Conservation (phyloP, 2,113 vertebrate genomes). For the Xenopus tropicalis region UCB_Xtro_10.0 CM004447.2:150041501-150042000, state of each 20-base stretch:
- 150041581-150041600: conserved; percentile 11
- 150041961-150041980: too few relatives aligned
- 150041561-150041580: conserved; percentile 11
- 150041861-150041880: neutral
- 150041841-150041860: neutral
- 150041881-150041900: neutral
- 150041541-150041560: neutral
- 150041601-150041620: conserved; percentile 24
- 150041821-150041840: conserved; percentile 9
- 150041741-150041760: conserved; percentile 29
- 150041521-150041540: too few relatives aligned
- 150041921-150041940: neutral
- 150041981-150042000: too few relatives aligned
- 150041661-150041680: conserved; percentile 26
- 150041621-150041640: conserved; percentile 21
- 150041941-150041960: neutral
- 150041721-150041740: conserved; percentile 22
- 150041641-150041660: conserved; percentile 32
- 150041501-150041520: too few relatives aligned
- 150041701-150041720: conserved; percentile 23
- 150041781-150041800: neutral
- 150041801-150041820: neutral
- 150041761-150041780: neutral
- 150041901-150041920: neutral
- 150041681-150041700: conserved; percentile 35